Evolutionary conservation across 2,888 invertebrate species (phyloP).

Genomic region (Phoronis australis): DNA sequence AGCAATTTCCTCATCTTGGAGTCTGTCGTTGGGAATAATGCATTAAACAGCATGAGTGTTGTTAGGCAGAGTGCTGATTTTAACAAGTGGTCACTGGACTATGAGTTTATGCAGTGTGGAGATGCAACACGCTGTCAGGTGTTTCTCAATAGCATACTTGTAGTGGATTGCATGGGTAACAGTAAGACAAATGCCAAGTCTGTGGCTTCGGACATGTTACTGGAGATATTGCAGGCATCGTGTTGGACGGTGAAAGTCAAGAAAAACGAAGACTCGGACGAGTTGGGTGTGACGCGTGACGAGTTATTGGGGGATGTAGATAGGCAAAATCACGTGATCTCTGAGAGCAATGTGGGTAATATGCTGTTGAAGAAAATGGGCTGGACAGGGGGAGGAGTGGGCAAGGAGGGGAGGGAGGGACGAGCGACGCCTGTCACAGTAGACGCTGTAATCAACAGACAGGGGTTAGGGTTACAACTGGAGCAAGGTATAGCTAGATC

Average conservation of each 20-base stretch:
- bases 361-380: slow-evolving; percentile 67
- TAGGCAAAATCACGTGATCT: slow-evolving; percentile 15
- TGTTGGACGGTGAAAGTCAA: slow-evolving; percentile 44
- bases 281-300: slow-evolving; percentile 23
- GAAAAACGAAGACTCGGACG: slow-evolving; percentile 28
- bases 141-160: slow-evolving; percentile 21
- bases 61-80: slow-evolving; percentile 33
- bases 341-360: slow-evolving; percentile 57
- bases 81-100: slow-evolving; percentile 30
- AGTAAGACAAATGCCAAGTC: slow-evolving; percentile 26
- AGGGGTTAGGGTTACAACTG: slow-evolving; percentile 41
- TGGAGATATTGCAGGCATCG: slow-evolving; percentile 24
- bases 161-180: slow-evolving; percentile 21
- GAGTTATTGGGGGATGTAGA: slow-evolving; percentile 28
- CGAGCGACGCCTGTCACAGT: slow-evolving; percentile 61
- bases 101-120: slow-evolving; percentile 22
- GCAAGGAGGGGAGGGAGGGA: slow-evolving; percentile 60
- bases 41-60: slow-evolving; percentile 17
- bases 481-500: slow-evolving; percentile 25
- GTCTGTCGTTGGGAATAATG: slow-evolving; percentile 5
- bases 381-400: slow-evolving; percentile 69
- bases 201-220: slow-evolving; percentile 23
- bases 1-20: slow-evolving; percentile 34
- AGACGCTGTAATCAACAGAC: slow-evolving; percentile 32
- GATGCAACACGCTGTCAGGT: slow-evolving; percentile 22